Conservation (phyloP, 2,888 invertebrate genomes). For the Leptopilina drosophilae region DNA sequence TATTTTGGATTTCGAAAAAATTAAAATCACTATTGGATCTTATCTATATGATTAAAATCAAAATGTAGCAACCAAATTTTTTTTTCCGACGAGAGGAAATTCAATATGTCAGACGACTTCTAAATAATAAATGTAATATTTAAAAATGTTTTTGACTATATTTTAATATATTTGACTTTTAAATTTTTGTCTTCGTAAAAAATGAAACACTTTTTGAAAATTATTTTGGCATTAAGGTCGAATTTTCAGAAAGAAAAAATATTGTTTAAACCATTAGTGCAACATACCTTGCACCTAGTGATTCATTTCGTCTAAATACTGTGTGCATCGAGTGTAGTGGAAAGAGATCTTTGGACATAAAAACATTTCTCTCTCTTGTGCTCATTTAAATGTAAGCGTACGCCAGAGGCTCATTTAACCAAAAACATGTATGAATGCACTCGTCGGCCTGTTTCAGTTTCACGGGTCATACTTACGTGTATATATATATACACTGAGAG, state of each 20-base stretch:
- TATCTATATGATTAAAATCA: too few species aligned
- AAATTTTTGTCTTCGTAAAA: too few species aligned
- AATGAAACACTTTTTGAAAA: too few species aligned
- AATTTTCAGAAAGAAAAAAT: not conserved
- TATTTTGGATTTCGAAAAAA: too few species aligned
- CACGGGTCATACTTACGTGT: constrained; percentile 19
- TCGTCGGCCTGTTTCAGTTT: constrained; percentile 34
- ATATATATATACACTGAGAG: not conserved
- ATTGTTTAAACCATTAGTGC: constrained; percentile 19
- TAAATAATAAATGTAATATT: too few species aligned
- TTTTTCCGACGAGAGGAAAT: too few species aligned
- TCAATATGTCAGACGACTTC: too few species aligned
- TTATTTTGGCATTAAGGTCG: too few species aligned
- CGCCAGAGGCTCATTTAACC: constrained; percentile 34
- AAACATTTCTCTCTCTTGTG: constrained; percentile 30
- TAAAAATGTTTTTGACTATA: too few species aligned
- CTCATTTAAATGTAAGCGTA: constrained; percentile 37
- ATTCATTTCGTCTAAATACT: constrained; percentile 23
- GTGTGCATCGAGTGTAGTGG: not conserved
- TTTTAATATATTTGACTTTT: too few species aligned
- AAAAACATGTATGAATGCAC: constrained; percentile 26
- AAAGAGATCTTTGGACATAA: constrained; percentile 20
- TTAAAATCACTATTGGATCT: too few species aligned
- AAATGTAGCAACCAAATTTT: too few species aligned
- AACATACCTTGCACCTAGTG: constrained; percentile 9